Evolutionary conservation across 2,888 invertebrate genomes (phyloP), one percentile per base, ranked within the genome.

Genomic region (Thera obeliscata): DNA sequence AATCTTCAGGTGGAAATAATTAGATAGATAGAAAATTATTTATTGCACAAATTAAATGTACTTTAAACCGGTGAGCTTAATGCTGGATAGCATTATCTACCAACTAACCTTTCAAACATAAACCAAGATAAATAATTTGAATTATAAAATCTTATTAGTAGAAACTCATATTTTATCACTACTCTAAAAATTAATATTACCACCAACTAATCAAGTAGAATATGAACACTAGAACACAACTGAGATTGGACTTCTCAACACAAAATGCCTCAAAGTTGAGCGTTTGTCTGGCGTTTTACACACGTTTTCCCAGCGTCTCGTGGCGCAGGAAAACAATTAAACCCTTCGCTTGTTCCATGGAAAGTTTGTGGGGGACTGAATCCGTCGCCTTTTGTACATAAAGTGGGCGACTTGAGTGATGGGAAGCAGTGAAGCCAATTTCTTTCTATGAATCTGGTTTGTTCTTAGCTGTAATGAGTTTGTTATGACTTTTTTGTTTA

Each of bases 301-400:
- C 81, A 78, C 87, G 87, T 86, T 89, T 89, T 87, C 85, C 82
- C 85, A 84, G 81, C 85, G 81, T 78, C 83, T 83, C 79, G 76
- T 75, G 80, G 81, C 81, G 82, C 84, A 88, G 88, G 86, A 87
- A 87, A 90, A 93, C 92, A 93, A 93, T 94, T 93, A 92, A 89
- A 86, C 87, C 86, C 87, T 91, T 87, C 84, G 86, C 87, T 88
- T 83, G 87, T 84, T 85, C 82, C 80, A 77, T 81, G 81, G 79
- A 66, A 87, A 90, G 87, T 90, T 91, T 87, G 86, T 76, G 82
- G 82, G 82, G 82, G 82, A 78, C 78, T 83, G 85, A 87, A 85
- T 88, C 86, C 86, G 85, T 82, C 84, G 22, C 81, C 85, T 83
- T 89, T 90, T 89, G 87, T 87, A 81, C 75, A 78, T 81, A 73